These are phyloP conservation scores for Laticauda colubrina DNA, from an alignment of 2,113 vertebrate genomes.

Conservation along the genomic window DNA sequence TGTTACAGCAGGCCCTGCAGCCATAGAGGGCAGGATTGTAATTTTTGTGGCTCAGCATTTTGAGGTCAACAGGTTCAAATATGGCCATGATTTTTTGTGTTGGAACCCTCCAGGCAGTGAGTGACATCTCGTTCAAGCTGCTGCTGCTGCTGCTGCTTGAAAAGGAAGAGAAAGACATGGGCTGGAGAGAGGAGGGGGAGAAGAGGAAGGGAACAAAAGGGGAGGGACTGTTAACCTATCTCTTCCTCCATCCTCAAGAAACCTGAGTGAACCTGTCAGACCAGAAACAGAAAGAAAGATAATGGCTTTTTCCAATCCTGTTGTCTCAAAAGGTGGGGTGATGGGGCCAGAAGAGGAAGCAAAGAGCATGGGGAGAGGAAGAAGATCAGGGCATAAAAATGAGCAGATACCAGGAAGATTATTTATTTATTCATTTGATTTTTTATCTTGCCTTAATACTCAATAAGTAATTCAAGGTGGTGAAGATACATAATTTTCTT, in stretches of 20 bases:
- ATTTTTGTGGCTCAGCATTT: not conserved
- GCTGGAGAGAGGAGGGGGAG: not conserved
- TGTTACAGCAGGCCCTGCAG: not conserved
- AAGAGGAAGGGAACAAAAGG: not conserved
- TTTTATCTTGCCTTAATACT: not conserved
- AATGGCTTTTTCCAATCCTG: not conserved
- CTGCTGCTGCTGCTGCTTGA: not conserved
- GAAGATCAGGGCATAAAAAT: not conserved
- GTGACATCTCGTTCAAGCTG: not conserved
- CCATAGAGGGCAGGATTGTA: not conserved
- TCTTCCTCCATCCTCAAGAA: not conserved
- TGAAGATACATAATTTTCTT: not conserved
- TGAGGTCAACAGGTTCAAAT: not conserved
- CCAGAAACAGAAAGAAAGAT: not conserved
- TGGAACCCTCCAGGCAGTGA: not conserved
- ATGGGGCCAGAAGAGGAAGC: not conserved
- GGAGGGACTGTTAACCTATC: not conserved
- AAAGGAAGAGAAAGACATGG: accelerated
- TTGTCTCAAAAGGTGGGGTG: not conserved
- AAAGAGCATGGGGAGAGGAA: not conserved
- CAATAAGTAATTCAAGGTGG: not conserved
- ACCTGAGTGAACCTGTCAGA: not conserved
- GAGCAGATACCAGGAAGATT: not conserved
- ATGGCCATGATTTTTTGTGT: not conserved
- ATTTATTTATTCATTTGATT: not conserved